A percentile compares a stretch with the other conserved stretches of the same genome.
phyloP scores from a whole-genome alignment of 2,888 invertebrate species.

The Sturmia bella region DNA sequence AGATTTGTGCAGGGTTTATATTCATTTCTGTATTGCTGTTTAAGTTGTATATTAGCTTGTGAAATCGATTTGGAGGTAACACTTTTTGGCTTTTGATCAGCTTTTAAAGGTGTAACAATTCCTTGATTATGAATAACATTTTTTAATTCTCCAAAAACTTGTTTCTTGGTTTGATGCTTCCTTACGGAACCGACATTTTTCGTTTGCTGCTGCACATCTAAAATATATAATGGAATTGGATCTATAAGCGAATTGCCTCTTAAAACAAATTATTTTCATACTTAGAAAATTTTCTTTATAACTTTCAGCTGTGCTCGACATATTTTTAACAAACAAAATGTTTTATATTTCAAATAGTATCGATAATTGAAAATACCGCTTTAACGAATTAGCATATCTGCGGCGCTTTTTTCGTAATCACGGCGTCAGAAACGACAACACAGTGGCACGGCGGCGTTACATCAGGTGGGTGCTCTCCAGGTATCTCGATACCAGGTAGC shows the following conservation, averaged over 20 bases:
- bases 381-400: neutral
- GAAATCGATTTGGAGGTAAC: neutral
- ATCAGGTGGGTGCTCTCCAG: too few species aligned
- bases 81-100: neutral
- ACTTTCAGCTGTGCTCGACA: constrained; percentile 1
- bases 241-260: neutral
- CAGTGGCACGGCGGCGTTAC: neutral
- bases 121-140: constrained; percentile 53
- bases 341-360: too few species aligned
- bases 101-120: constrained; percentile 6
- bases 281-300: constrained; percentile 8
- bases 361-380: neutral
- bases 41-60: too few species aligned
- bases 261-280: neutral
- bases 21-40: neutral
- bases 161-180: constrained; percentile 39
- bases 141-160: constrained; percentile 55
- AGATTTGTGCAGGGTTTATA: neutral
- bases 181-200: constrained; percentile 27
- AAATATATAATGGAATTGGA: neutral
- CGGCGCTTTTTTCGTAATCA: too few species aligned
- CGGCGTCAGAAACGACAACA: neutral
- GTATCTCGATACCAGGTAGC: too few species aligned
- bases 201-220: neutral
- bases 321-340: neutral